Evolutionary conservation across 2,797 vertebrate species (phyloP).

Genomic region (Syngnathus rostellatus): DNA sequence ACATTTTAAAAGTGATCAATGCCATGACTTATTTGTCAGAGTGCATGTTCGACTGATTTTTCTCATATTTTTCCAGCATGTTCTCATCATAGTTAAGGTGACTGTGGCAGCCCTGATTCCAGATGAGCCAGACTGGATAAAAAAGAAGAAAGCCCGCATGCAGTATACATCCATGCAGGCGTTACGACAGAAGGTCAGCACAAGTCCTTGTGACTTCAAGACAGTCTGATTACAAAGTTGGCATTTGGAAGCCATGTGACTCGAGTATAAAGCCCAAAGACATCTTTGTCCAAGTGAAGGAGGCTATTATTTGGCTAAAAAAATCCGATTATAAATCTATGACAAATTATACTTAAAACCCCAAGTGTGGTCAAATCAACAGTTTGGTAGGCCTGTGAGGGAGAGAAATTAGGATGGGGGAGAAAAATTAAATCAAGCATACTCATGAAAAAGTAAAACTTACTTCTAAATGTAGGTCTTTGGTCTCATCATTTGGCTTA

Average conservation of each 20-base stretch:
- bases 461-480: no score
- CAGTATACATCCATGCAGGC: slow-evolving; percentile 70
- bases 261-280: neutral
- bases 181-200: slow-evolving; percentile 61
- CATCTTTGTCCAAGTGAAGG: neutral
- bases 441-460: neutral
- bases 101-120: slow-evolving; percentile 68
- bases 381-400: no score
- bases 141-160: slow-evolving; percentile 63
- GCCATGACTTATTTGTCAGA: no score
- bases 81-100: slow-evolving; percentile 67
- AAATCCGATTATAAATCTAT: no score
- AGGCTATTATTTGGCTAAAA: neutral
- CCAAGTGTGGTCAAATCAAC: neutral
- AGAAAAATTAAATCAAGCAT: neutral
- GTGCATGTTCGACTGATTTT: neutral
- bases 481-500: no score
- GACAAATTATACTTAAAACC: no score
- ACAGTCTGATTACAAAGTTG: neutral
- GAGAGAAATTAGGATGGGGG: no score
- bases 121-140: slow-evolving; percentile 72
- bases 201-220: neutral
- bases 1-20: no score
- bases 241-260: neutral
- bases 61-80: slow-evolving; percentile 56